Base-by-base conservation (phyloP, 2,113 vertebrate genomes). In the Mus pahari region DNA sequence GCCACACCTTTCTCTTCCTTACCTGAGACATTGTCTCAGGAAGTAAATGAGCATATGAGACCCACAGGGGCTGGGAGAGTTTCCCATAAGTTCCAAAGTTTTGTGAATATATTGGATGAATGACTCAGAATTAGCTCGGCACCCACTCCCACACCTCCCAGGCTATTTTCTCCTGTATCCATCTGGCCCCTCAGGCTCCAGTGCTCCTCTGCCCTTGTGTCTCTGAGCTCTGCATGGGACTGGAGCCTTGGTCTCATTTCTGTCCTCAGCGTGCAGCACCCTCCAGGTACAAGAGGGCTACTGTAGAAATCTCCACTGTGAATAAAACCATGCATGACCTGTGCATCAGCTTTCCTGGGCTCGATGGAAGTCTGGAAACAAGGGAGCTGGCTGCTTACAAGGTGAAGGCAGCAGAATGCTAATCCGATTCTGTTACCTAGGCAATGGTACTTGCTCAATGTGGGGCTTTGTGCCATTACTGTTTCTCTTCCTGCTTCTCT, bases 51-150 rank as follows among this genome's bases (percentile, higher is more conserved):
- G 31, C n/a, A 17, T 86, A 24, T n/a, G 84, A 55, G 7, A 33
- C 64, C 48, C n/a, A 82, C 68, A 31, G 39, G 73, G 36, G 89
- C 62, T 88, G 31, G 3, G 31, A 78, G 62, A 81, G 24, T n/a
- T 73, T 88, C 48, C 64, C n/a, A 33, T 26, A 20, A 39, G 71
- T 77, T 77, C 24, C 39, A 26, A n/a, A 86, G 70, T 94, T 79
- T 75, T 45, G 79, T 58, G 70, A 92, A 3, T 64, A 31, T 24
- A 28, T 62, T 82, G 64, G 78, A 68, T 66, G 48, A 83, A 64
- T 89, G 97, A 94, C 81, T 95, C 88, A 90, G 92, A 50, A 74
- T 62, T 75, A 28, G 5, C 53, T 45, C 13, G 74, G 66, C 74
- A 55, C 79, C 64, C 19, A 24, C 79, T 55, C 66, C 22, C 82